Evolutionary conservation across 2,888 invertebrate genomes (phyloP), one percentile per base, ranked within the genome.

Genomic region (Omphaloscelis lunosa): DNA sequence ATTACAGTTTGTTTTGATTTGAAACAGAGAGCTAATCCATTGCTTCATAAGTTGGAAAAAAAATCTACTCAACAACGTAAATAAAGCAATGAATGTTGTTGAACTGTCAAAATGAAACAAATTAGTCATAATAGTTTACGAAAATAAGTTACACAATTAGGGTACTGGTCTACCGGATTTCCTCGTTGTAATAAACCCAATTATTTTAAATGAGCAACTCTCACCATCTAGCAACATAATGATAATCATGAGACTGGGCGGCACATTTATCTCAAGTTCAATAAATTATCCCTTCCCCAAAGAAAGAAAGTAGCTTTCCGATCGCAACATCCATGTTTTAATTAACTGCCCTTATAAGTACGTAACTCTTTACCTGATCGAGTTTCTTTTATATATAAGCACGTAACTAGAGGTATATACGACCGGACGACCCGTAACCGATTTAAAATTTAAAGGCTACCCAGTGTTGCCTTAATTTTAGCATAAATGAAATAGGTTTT

Each of bases 271-370:
- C 63, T 69, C 27, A 53, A n/a, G 82, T 39, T 69, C 39, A 66
- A 29, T 62, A 45, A 61, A 29, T 72, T 53, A 69, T 20, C 41
- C 72, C 62, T 74, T 67, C 63, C 27, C 41, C 48, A 20, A 12
- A 39, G 39, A 34, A 45, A 34, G 86, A 83, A 85, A 85, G 86
- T 85, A 45, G 72, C 27, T 85, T 85, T 77, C 74, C 23, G 58
- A 45, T 72, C 58, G 17, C 51, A 53, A 75, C 27, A 67, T 62
- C 58, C 66, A 77, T 7, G 29, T 15, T 58, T 56, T 41, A 76
- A 63, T 77, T 82, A 53, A 83, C 61, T 70, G 80, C 61, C 78
- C 70, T 83, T 71, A 17, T 45, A 77, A 15, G 83, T 59, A 53
- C 15, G 48, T 75, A 51, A 62, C 27, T 34, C 20, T 61, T 61